Evolutionary conservation across 2,888 invertebrate species (phyloP).

Genomic region (Lepas anatifera): DNA sequence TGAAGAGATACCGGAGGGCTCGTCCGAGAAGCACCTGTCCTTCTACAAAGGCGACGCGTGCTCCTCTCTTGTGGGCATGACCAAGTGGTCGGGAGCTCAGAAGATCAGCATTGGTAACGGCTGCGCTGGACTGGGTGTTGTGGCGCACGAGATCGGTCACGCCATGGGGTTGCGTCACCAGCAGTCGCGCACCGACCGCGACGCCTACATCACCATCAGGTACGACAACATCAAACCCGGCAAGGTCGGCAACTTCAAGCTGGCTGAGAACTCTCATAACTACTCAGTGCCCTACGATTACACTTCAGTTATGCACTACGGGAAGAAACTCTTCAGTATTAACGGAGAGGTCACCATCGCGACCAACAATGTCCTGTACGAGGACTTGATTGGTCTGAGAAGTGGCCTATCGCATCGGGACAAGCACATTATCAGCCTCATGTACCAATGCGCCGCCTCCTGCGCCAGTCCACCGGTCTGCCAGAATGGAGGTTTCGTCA

Average conservation of each 20-base stretch:
- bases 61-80: neutral
- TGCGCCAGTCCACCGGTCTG: too few species aligned
- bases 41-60: neutral
- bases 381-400: neutral
- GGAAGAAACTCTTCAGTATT: neutral
- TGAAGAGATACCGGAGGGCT: conserved; percentile 26
- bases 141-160: conserved; percentile 27
- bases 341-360: neutral
- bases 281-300: neutral
- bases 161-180: conserved; percentile 35
- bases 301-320: neutral
- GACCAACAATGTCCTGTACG: too few species aligned
- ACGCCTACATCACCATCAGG: conserved; percentile 31
- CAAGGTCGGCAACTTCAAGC: neutral
- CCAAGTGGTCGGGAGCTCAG: conserved; percentile 31
- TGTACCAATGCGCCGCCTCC: too few species aligned
- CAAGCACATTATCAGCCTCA: too few species aligned
- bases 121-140: conserved; percentile 29
- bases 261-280: neutral
- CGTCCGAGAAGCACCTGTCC: neutral
- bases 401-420: neutral
- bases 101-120: conserved; percentile 36
- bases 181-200: conserved; percentile 34
- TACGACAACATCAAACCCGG: conserved; percentile 26
- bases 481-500: neutral